Percentiles rank a stretch among this genome's conserved stretches.
Evolutionary conservation across 2,113 vertebrate genomes (phyloP).

Genomic region (Protobothrops flavoviridis): DNA sequence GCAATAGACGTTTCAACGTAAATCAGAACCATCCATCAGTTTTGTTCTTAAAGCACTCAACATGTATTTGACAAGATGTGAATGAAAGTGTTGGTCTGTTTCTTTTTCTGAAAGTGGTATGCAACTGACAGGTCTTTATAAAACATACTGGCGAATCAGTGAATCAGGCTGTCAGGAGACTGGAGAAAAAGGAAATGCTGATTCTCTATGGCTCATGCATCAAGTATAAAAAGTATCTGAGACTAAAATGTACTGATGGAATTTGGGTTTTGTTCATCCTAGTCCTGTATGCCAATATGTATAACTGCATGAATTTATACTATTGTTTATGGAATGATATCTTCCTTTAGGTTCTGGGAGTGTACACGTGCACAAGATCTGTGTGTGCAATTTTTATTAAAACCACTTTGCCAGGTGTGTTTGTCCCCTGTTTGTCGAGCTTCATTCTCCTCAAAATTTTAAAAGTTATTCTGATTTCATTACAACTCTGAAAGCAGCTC

Average conservation of each 20-base stretch:
- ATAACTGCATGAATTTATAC: neutral
- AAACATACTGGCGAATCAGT: neutral
- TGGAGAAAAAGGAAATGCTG: neutral
- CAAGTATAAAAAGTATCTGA: neutral
- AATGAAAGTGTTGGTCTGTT: constrained; percentile 1
- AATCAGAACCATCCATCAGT: constrained; percentile 14
- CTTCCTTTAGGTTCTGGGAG: neutral
- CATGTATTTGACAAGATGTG: constrained; percentile 14
- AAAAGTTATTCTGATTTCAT: neutral
- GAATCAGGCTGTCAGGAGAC: constrained; percentile 7
- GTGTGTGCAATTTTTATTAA: neutral
- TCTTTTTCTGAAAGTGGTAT: neutral
- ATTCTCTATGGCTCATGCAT: neutral
- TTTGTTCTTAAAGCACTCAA: neutral
- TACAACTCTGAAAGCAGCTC: neutral
- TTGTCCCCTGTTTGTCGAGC: too few species aligned
- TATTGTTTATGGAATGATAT: neutral
- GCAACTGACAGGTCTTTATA: neutral
- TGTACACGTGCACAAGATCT: neutral
- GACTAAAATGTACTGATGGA: neutral
- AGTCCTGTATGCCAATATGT: neutral
- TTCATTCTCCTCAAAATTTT: neutral
- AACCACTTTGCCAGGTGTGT: neutral
- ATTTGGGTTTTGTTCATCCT: neutral
- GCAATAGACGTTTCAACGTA: neutral